Evolutionary conservation across 2,113 vertebrate species (phyloP).

Genomic region (Odontesthes bonariensis): DNA sequence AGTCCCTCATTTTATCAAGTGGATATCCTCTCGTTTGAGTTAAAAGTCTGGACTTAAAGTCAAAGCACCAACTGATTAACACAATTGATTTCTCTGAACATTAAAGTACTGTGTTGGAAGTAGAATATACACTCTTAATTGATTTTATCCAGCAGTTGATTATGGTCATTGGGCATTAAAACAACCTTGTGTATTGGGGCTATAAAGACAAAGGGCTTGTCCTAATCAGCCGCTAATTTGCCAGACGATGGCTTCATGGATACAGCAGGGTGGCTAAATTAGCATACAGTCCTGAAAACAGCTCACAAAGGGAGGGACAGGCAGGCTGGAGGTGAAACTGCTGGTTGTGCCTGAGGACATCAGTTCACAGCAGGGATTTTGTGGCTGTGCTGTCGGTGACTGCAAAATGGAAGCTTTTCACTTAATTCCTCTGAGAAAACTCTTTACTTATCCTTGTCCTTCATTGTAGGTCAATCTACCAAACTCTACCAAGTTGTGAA

Average conservation of each 20-base stretch:
- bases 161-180: conserved; percentile 26
- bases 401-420: neutral
- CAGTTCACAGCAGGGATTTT: conserved; percentile 28
- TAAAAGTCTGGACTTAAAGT: neutral
- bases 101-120: conserved; percentile 14
- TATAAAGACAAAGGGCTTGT: conserved; percentile 57
- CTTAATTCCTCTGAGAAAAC: neutral
- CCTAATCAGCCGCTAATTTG: conserved; percentile 70
- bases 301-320: conserved; percentile 42
- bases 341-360: conserved; percentile 29
- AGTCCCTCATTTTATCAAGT: no score
- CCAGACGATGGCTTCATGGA: conserved; percentile 70
- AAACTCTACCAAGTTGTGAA: neutral
- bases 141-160: conserved; percentile 56
- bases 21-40: no score
- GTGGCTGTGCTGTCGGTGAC: no score
- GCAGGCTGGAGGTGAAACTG: conserved; percentile 38
- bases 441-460: neutral
- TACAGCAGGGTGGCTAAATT: conserved; percentile 59
- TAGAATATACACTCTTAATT: conserved; percentile 59
- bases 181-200: conserved; percentile 69
- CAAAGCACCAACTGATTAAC: conserved; percentile 26
- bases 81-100: conserved; percentile 40
- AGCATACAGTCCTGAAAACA: conserved; percentile 64
- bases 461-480: neutral